Base-by-base conservation (phyloP, 1,140 invertebrate genomes). In the Calliopsis andreniformis region DNA sequence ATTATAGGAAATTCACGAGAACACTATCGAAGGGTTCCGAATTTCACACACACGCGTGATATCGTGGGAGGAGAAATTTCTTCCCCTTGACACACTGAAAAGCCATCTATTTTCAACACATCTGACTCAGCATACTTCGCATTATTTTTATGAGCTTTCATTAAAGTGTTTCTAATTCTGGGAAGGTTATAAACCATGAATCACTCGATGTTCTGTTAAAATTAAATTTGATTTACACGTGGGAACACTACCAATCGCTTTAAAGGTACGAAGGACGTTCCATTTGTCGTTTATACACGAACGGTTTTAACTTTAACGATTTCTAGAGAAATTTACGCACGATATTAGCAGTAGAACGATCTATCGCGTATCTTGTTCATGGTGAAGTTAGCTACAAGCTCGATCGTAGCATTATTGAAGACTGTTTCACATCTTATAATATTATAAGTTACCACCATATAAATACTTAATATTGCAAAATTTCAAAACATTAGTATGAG, bases 101-200 rank as follows among this genome's bases (percentile, higher is more conserved):
- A 20, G 23, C 43, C 39, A 77, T 77, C 79, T 82, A 82, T 82
- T 82, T 82, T 28, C 3, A 78, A 71, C 18, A 71, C 18, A 42
- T 35, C 39, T 82, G 80, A 81, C 55, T 82, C 80, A 79, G 23
- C 39, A 43, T 49, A 32, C 63, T 67, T 20, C 6, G 23, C 18
- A 23, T 63, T 39, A 81, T 14, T 81, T 78, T 78, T 39, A 39
- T 10, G 30, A 62, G 51, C 56, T 30, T 58, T 28, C 49, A 43
- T 71, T 30, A 51, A 72, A 72, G 25, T 42, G 79, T 5, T 39
- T 68, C 51, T 83, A 69, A 82, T 73, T 82, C 18, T 69, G 59
- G 39, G 82, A 5, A 53, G 20, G 4, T 43, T 73, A 39, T 72
- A 53, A 58, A 39, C 10, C 28, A 3, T 78, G 80, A 82, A 35